Percentiles rank a stretch among this genome's conserved stretches.
Conservation (phyloP, 2,113 vertebrate genomes). For the Saiga tatarica region DNA sequence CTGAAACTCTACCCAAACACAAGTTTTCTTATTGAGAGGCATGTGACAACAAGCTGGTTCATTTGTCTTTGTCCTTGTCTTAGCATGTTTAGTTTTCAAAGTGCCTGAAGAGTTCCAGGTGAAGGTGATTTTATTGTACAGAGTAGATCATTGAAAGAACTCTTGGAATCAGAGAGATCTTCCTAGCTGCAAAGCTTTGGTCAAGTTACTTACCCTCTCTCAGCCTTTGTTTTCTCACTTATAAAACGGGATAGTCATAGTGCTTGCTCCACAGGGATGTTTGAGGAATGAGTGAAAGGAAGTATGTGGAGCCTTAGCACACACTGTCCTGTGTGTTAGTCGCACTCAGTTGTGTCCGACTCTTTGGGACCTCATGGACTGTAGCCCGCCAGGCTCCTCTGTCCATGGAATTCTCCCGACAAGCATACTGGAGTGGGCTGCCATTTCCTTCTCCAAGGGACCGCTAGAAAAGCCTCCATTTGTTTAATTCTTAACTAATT, state of each 20-base stretch:
- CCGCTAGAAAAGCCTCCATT: background rate
- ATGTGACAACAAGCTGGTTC: background rate
- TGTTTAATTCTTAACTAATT: background rate
- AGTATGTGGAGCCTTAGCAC: background rate
- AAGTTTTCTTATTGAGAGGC: background rate
- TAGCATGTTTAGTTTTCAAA: background rate
- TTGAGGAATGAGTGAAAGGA: background rate
- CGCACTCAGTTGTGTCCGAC: accelerated
- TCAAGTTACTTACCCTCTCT: background rate
- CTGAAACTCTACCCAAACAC: background rate
- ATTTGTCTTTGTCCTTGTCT: background rate
- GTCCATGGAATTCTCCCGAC: background rate
- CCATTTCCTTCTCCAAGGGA: background rate
- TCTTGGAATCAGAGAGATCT: background rate
- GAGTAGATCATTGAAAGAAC: background rate
- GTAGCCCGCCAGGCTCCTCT: background rate
- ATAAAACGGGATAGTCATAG: background rate
- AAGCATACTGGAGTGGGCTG: background rate
- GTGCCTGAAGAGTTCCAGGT: background rate
- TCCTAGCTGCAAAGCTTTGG: background rate
- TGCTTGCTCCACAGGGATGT: background rate
- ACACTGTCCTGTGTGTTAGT: background rate
- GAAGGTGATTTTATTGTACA: background rate
- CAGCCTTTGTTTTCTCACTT: background rate
- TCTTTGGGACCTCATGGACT: background rate